Evolutionary conservation across 2,888 invertebrate species (phyloP).

Genomic region (Hirtodrosophila duncani): DNA sequence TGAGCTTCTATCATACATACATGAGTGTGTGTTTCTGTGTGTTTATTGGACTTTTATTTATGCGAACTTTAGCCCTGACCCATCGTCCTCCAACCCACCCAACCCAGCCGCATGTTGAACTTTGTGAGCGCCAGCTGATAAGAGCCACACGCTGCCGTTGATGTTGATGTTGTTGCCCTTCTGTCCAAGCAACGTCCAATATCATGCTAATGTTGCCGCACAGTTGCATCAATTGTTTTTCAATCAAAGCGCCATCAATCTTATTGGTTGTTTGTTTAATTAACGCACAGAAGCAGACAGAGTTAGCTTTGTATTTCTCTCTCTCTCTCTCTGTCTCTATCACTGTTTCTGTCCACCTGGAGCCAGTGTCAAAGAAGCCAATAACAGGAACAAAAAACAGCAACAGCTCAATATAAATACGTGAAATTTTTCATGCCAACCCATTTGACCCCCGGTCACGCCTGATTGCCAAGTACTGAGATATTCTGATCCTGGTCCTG

Average conservation of each 20-base stretch:
- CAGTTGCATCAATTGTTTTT: slow-evolving; percentile 77
- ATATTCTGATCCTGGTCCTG: slow-evolving; percentile 1
- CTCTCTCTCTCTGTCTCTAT: too few species aligned
- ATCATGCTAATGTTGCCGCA: slow-evolving; percentile 68
- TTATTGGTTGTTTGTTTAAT: slow-evolving; percentile 69
- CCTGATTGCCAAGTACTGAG: slow-evolving; percentile 44
- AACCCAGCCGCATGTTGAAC: slow-evolving; percentile 46
- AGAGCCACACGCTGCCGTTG: slow-evolving; percentile 44
- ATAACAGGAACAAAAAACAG: slow-evolving; percentile 7
- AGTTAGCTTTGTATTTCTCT: too few species aligned
- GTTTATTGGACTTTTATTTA: slow-evolving; percentile 59
- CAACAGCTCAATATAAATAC: slow-evolving; percentile 31
- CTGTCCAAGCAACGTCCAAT: slow-evolving; percentile 49
- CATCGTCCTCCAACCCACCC: slow-evolving; percentile 19
- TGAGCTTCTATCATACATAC: slow-evolving; percentile 48
- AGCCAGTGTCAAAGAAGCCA: too few species aligned
- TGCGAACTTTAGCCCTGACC: slow-evolving; percentile 52
- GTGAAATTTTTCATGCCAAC: slow-evolving; percentile 45
- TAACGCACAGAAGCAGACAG: too few species aligned
- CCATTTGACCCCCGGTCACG: slow-evolving; percentile 61
- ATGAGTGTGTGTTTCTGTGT: slow-evolving; percentile 24
- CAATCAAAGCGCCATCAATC: slow-evolving; percentile 77
- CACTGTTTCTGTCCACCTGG: too few species aligned
- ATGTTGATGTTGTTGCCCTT: slow-evolving; percentile 11
- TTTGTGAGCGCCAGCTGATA: slow-evolving; percentile 56